Evolutionary conservation across 1,140 invertebrate species (phyloP), one percentile per base, ranked within the genome.

Genomic region (Bombus confusus): DNA sequence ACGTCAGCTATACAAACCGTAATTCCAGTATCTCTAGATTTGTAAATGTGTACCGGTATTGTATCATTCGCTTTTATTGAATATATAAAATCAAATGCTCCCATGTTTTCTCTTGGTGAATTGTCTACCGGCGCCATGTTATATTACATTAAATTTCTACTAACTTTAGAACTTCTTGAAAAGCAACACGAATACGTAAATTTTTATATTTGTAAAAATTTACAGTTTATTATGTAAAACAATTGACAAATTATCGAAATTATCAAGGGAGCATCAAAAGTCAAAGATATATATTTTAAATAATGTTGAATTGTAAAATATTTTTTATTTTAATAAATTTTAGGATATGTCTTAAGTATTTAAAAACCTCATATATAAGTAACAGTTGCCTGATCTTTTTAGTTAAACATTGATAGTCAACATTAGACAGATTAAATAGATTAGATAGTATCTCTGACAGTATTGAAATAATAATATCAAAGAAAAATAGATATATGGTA

Each of bases 31-130:
- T 96, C 96, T 79, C 96, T 96, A 2, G 98, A 98, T 89, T 96
- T 96, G 93, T 98, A 98, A 94, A 98, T 98, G 87, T 97, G 96
- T 6, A 98, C 97, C 68, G 97, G 97, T 92, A 98, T 96, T n/a
- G 96, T 95, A 92, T 97, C 96, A 87, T 97, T 97, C 1, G 96
- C 96, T 94, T 96, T 97, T 47, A 96, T 95, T 9, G 96, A 96
- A 86, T 96, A 96, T 87, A 96, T 92, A 77, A 97, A 93, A 93
- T 97, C 96, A 94, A 97, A 97, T 88, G 93, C 94, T 75, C 93
- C 93, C 90, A 94, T 95, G 68, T 93, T 93, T 87, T 92, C 93
- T 75, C 93, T 91, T 43, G 95, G 95, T 39, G 96, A 96, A 39
- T 88, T 95, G 88, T 96, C 96, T 37, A 95, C 94, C 86, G 96